Base-by-base conservation (phyloP, 2,888 invertebrate genomes). In the Parnassius apollo region DNA sequence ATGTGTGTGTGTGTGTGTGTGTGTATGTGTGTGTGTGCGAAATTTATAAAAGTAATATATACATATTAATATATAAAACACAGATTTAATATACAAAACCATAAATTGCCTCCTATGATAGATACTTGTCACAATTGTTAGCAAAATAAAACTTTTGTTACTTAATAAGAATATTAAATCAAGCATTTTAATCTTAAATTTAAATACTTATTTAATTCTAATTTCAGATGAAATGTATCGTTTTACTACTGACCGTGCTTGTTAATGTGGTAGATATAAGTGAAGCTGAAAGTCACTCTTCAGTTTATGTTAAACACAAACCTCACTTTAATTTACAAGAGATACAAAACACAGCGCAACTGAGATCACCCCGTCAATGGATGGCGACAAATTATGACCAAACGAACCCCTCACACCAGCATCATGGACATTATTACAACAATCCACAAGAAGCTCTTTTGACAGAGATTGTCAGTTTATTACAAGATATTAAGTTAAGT, bases 151-250 rank as follows among this genome's bases (percentile, higher is more conserved):
- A 3, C 7, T 35, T 35, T 35, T 35, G 4, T 35, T 4, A 35
- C 35, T 35, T 7, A 35, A 1, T 35, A 35, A 35, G 7, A 35
- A 35, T 35, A 7, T 4, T 35, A 35, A 35, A 35, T 7, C 35
- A 35, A 35, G 1, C 7, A 35, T 35, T 25, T 35, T 35, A 35
- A 35, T 4, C 35, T n/a, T 12, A 46, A 7, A 49, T 13, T 18
- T 8, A 1, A 18, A 9, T 49, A 13, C 13, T 13, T n/a, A 2
- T 9, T 49, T 49, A 13, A 13, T 49, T 59, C 7, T 13, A 51
- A 57, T 61, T 61, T 2, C 56, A 61, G 61, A 61, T 61, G 61
- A 46, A 51, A 13, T 35, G 18, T 44, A 9, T 46, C 1, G 12
- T 46, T 35, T 35, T 35, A n/a, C 1, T 56, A 13, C 11, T 61